Evolutionary conservation across 2,113 vertebrate species (phyloP).

Genomic region (Aegithalos caudatus): DNA sequence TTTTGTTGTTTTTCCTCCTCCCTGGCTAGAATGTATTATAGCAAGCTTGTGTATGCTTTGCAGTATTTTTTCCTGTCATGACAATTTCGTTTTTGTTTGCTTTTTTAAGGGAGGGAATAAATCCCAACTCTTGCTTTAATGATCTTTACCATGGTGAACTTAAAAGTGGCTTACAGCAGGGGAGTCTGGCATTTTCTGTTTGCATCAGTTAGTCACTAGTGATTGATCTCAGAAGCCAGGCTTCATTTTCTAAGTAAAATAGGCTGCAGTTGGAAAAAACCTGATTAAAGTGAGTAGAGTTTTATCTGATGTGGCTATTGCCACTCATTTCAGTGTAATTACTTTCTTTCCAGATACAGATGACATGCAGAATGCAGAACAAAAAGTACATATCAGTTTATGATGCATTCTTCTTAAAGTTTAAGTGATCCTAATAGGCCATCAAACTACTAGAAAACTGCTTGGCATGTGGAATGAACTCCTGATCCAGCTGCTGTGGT

Average conservation of each 20-base stretch:
- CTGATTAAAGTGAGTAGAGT: constrained; percentile 21
- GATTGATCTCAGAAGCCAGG: constrained; percentile 2
- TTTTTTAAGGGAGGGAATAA: neutral
- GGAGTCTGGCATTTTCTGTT: neutral
- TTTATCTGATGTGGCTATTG: constrained; percentile 8
- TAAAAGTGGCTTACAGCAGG: constrained; percentile 18
- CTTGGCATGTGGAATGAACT: neutral
- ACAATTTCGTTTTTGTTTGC: constrained; percentile 3
- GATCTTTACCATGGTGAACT: neutral
- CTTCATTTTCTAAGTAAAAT: constrained; percentile 27
- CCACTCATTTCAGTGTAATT: neutral
- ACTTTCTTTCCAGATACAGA: neutral
- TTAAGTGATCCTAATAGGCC: neutral
- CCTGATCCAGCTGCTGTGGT: neutral
- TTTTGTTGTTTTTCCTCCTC: neutral
- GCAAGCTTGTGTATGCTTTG: neutral
- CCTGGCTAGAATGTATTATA: neutral
- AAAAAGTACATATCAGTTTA: neutral
- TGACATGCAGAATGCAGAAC: neutral
- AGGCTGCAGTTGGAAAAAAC: neutral
- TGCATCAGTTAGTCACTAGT: neutral
- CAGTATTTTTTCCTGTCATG: neutral
- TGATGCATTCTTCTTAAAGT: neutral
- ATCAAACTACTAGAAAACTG: neutral
- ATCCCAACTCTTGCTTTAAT: neutral